Evolutionary conservation across 2,888 invertebrate species (phyloP).

Genomic region (Chloroclystis v-ata): DNA sequence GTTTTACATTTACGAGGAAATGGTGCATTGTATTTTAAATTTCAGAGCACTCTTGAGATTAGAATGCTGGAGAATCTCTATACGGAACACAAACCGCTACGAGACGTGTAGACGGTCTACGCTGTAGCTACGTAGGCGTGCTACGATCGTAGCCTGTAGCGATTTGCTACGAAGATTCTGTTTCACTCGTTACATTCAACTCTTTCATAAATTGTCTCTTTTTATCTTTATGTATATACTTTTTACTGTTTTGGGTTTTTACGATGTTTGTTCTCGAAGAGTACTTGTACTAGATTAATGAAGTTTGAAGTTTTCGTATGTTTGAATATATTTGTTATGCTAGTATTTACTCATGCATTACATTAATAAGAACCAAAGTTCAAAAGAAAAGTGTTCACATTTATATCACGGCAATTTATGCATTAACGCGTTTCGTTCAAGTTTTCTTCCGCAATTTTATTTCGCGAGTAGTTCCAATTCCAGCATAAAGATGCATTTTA

Average conservation of each 20-base stretch:
- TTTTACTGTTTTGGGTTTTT: conserved; percentile 6
- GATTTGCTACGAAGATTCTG: conserved; percentile 15
- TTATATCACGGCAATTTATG: too few species aligned
- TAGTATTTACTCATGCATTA: too few species aligned
- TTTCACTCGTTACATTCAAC: conserved; percentile 11
- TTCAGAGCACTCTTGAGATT: conserved; percentile 34
- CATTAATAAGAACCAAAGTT: too few species aligned
- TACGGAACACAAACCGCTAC: conserved; percentile 9
- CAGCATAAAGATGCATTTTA: too few species aligned
- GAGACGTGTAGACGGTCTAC: conserved; percentile 29
- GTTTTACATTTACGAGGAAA: conserved; percentile 3
- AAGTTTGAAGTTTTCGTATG: too few species aligned
- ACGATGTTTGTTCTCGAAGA: conserved; percentile 7
- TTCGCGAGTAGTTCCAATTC: too few species aligned
- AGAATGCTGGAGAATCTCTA: conserved; percentile 18
- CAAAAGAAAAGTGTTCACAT: too few species aligned
- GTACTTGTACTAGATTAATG: too few species aligned
- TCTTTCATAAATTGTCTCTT: not conserved
- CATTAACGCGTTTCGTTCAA: too few species aligned
- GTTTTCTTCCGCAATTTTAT: too few species aligned
- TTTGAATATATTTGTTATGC: too few species aligned
- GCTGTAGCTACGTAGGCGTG: conserved; percentile 17
- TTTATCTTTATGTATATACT: not conserved
- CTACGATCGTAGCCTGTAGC: conserved; percentile 26
- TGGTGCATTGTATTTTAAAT: conserved; percentile 26